Percentiles rank a stretch among this genome's conserved stretches.
Conservation (phyloP, 2,797 vertebrate genomes). For the Pangasius larnaudii region DNA sequence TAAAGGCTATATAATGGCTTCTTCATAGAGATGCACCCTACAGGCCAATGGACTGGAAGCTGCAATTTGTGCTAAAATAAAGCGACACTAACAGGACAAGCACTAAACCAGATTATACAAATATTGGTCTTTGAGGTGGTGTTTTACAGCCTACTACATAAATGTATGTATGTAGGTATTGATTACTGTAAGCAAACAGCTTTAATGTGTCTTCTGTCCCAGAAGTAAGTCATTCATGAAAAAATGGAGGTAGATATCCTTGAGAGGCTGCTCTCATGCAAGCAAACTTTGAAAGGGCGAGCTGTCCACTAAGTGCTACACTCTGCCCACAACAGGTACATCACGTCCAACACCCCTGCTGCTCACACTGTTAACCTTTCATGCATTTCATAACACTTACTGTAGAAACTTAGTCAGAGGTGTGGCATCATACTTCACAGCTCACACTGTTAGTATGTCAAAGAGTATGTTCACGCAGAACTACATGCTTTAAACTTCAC, state of each 20-base stretch:
- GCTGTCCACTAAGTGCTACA: constrained; percentile 16
- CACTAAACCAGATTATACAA: background rate
- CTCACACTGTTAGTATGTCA: background rate
- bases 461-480: background rate
- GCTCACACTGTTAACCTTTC: constrained; percentile 49
- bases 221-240: background rate
- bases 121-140: background rate
- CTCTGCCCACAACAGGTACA: constrained; percentile 47
- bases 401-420: constrained; percentile 29
- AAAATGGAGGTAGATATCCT: background rate
- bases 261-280: constrained; percentile 23
- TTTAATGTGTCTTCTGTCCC: background rate
- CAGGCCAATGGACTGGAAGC: background rate
- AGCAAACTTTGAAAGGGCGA: constrained; percentile 5
- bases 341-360: constrained; percentile 43
- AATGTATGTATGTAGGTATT: background rate
- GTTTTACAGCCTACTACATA: background rate
- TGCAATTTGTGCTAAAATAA: background rate
- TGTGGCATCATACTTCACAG: constrained; percentile 23
- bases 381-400: background rate
- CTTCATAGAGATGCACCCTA: background rate
- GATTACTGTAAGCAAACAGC: background rate
- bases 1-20: background rate
- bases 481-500: background rate
- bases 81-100: background rate